phyloP scores from a whole-genome alignment of 2,797 vertebrate species.

The Sebastiscus albofasciatus region DNA sequence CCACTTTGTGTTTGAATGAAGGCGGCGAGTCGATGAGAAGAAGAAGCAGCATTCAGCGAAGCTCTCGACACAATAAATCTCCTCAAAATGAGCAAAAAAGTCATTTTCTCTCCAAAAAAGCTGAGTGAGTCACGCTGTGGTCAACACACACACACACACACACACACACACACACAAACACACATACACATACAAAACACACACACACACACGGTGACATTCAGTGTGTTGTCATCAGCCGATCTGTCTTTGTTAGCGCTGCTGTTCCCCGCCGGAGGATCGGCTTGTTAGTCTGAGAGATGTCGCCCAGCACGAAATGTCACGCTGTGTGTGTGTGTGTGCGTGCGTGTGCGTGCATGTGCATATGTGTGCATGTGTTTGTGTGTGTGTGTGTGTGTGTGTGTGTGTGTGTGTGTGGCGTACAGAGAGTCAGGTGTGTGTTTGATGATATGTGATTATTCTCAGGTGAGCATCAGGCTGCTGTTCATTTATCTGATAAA shows the following conservation, averaged over 20 bases:
- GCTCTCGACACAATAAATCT: background rate
- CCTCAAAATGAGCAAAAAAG: background rate
- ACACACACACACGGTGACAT: background rate
- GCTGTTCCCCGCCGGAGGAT: slow-evolving; percentile 18
- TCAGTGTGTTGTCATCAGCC: slow-evolving; percentile 22
- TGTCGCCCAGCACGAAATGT: slow-evolving; percentile 11
- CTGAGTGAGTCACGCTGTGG: background rate
- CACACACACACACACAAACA: background rate
- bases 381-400: background rate
- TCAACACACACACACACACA: background rate
- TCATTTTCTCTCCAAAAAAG: background rate
- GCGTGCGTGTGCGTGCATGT: background rate
- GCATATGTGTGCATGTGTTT: background rate
- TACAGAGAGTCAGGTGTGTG: no score
- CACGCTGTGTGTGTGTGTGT: background rate
- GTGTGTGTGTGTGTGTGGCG: background rate
- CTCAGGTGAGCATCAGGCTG: no score
- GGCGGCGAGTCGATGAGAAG: background rate
- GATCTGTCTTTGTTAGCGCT: slow-evolving; percentile 52
- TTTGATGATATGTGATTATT: background rate
- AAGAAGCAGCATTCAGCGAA: background rate
- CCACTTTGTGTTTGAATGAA: background rate
- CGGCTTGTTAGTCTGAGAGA: slow-evolving; percentile 58
- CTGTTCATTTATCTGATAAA: background rate
- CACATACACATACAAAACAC: background rate